Base-by-base conservation (phyloP, 2,888 invertebrate species). In the Stenodema calcarata region DNA sequence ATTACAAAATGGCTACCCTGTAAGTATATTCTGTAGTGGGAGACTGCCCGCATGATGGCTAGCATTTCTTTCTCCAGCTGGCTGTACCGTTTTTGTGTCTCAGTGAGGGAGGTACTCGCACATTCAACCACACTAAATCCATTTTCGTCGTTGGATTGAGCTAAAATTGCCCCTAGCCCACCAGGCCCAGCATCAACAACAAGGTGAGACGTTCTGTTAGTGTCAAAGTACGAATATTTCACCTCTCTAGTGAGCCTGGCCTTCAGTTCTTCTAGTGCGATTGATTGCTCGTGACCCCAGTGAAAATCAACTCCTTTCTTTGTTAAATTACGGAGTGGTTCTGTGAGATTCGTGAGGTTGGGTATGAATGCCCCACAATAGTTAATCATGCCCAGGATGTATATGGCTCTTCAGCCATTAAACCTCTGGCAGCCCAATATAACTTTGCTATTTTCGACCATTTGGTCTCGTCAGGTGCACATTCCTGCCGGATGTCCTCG, bases 211-310 rank as follows among this genome's bases (percentile, higher is more conserved):
- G n/a, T 54, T 18, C 18, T 54, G 18, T 18, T n/a, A 2, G 28
- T n/a, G 28, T 35, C 73, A 28, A 35, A 35, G 28, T 86, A 79
- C 16, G 79, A 86, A 12, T 81, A 69, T 18, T 80, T 50, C 9
- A 50, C 80, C 1, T 80, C 12, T 18, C 1, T 3, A n/a, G 76
- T 41, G 1, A 76, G 35, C 42, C 1, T 1, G 0, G 35, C 23
- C 16, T 76, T 76, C 2, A 76, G 76, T 0, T 41, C 1, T 2
- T 42, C 1, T 6, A 76, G 18, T 7, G 41, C 76, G 0, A 0
- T 2, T n/a, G 3, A 18, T n/a, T 76, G n/a, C n/a, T 42, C 6
- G 4, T 12, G 4, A 4, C 42, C 42, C 76, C 76, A 41, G 0
- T 9, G 0, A 12, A 76, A 76, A n/a, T 23, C 41, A 41, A n/a